Evolutionary conservation across 2,113 vertebrate genomes (phyloP).

Genomic region (Callipepla californica): DNA sequence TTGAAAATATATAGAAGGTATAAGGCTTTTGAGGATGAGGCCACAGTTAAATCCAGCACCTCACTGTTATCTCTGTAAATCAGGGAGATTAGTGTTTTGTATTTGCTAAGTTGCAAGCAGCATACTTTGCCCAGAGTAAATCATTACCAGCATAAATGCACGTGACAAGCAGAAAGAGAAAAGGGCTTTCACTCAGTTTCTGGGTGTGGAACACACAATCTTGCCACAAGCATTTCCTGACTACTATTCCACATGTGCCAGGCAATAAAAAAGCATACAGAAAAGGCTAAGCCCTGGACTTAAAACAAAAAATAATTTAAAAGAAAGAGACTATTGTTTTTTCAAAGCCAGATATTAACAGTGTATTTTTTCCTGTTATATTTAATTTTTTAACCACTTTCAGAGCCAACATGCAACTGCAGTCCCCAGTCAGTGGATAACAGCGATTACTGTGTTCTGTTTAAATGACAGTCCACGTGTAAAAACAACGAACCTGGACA

Average conservation of each 20-base stretch:
- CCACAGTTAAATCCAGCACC: background rate
- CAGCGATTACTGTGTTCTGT: background rate
- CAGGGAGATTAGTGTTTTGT: background rate
- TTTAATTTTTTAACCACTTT: background rate
- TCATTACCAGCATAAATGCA: constrained; percentile 44
- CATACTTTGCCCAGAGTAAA: constrained; percentile 37
- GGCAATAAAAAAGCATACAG: background rate
- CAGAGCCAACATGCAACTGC: background rate
- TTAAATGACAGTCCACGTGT: background rate
- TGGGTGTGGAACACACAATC: background rate
- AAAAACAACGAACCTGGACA: background rate
- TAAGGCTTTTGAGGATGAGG: fast-evolving
- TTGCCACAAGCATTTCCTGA: background rate
- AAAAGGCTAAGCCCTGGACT: background rate
- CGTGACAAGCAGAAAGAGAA: background rate
- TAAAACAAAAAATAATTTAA: no score
- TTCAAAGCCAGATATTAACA: no score
- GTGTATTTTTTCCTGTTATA: background rate
- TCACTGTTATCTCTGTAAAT: background rate
- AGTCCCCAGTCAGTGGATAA: background rate
- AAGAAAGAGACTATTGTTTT: no score
- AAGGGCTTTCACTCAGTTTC: background rate
- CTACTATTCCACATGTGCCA: background rate
- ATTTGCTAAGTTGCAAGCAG: background rate
- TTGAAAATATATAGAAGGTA: background rate